Conservation (phyloP, 1,140 invertebrate species). For the Lutraria rhynchaena region DNA sequence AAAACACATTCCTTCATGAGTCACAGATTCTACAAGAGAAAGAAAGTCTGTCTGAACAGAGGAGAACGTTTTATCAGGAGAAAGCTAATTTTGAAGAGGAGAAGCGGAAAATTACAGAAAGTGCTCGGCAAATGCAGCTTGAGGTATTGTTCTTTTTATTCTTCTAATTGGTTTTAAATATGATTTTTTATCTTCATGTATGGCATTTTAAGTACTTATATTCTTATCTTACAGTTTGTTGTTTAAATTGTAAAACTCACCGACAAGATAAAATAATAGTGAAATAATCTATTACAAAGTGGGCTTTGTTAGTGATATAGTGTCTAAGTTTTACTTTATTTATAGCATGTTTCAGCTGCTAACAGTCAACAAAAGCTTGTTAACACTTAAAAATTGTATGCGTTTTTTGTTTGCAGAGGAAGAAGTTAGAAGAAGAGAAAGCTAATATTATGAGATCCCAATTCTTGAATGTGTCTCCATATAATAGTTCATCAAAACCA, state of each 20-base stretch:
- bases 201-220: background rate
- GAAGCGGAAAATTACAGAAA: constrained; percentile 72
- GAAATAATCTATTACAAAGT: no score
- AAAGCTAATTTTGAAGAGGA: constrained; percentile 79
- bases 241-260: background rate
- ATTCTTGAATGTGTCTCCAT: constrained; percentile 69
- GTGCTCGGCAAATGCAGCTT: constrained; percentile 55
- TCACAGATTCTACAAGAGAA: constrained; percentile 73
- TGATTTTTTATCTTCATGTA: no score
- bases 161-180: background rate
- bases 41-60: constrained; percentile 73
- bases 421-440: constrained; percentile 70
- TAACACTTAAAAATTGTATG: background rate
- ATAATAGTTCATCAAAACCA: constrained; percentile 50
- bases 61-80: constrained; percentile 74
- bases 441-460: constrained; percentile 68
- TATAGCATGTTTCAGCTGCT: no score
- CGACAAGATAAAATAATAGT: no score
- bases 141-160: constrained; percentile 46
- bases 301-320: no score
- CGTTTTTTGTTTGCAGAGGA: constrained; percentile 59
- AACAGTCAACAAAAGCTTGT: no score
- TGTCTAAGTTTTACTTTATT: no score
- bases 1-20: constrained; percentile 72
- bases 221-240: background rate